These are phyloP conservation scores for Kryptopterus vitreolus DNA, from an alignment of 2,797 vertebrate genomes.

Conservation along the genomic window DNA sequence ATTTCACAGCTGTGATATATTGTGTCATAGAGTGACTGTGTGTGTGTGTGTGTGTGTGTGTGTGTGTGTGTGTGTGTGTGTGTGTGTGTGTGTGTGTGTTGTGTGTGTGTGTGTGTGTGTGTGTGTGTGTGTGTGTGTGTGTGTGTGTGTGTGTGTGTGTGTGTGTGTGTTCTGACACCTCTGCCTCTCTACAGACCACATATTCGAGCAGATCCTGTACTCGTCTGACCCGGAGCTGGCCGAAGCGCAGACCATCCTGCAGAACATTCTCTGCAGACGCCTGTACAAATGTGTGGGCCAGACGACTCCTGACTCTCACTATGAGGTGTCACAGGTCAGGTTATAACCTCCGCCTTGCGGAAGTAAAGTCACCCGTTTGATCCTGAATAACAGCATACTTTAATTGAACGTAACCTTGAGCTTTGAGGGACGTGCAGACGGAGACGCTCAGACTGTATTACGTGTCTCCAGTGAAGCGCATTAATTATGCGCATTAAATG, in stretches of 20 bases:
- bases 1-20: too few species aligned
- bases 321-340: conserved; percentile 71
- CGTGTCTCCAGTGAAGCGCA: too few species aligned
- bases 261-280: conserved; percentile 77
- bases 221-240: conserved; percentile 74
- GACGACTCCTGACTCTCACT: conserved; percentile 69
- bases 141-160: too few species aligned
- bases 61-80: not conserved
- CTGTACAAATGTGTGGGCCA: conserved; percentile 91
- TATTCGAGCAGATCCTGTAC: conserved; percentile 89
- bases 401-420: too few species aligned
- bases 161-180: not conserved
- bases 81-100: not conserved
- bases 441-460: too few species aligned
- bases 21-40: not conserved
- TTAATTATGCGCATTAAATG: too few species aligned
- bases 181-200: conserved; percentile 74
- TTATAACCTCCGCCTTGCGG: not conserved
- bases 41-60: not conserved
- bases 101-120: not conserved
- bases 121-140: too few species aligned
- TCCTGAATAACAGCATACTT: too few species aligned
- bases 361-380: too few species aligned
- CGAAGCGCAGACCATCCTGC: conserved; percentile 79
- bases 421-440: too few species aligned